A percentile compares a stretch with the other conserved stretches of the same genome.
phyloP scores from a whole-genome alignment of 2,797 vertebrate species.

The Cuculus canorus region DNA sequence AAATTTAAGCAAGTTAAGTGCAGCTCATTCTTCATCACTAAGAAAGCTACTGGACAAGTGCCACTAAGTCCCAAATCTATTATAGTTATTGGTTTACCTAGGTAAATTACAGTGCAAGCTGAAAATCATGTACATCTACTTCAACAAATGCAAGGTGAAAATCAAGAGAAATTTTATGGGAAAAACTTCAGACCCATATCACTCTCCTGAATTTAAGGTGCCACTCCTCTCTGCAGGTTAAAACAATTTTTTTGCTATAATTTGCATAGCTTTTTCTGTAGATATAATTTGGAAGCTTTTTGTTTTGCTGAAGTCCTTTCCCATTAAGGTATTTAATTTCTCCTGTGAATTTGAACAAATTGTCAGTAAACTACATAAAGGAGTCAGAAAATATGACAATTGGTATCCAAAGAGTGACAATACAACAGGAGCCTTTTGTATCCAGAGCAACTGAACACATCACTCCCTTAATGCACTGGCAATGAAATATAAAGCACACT shows the following conservation, averaged over 20 bases:
- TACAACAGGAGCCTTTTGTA: not conserved
- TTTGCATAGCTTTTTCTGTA: not conserved
- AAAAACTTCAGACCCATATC: not conserved
- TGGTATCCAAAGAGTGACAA: not conserved
- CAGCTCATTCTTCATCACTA: not conserved
- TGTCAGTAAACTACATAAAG: not conserved
- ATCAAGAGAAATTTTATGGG: not conserved
- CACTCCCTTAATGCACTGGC: not conserved
- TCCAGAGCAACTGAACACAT: not conserved
- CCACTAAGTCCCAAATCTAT: not conserved
- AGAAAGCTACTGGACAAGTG: not conserved
- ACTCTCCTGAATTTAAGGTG: not conserved
- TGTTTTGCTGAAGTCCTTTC: not conserved
- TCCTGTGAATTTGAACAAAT: not conserved
- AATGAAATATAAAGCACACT: not conserved
- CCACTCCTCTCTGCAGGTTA: not conserved
- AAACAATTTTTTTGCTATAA: not conserved
- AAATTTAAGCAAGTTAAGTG: not conserved
- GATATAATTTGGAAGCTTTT: not conserved
- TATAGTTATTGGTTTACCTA: not conserved
- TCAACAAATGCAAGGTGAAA: not conserved
- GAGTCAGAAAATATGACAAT: not conserved
- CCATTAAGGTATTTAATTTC: constrained; percentile 6
- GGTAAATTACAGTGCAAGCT: not conserved
- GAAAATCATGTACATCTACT: not conserved